These are phyloP conservation scores for Mycetomoellerius zeteki DNA, from an alignment of 1,140 invertebrate genomes.

Conservation along the genomic window DNA sequence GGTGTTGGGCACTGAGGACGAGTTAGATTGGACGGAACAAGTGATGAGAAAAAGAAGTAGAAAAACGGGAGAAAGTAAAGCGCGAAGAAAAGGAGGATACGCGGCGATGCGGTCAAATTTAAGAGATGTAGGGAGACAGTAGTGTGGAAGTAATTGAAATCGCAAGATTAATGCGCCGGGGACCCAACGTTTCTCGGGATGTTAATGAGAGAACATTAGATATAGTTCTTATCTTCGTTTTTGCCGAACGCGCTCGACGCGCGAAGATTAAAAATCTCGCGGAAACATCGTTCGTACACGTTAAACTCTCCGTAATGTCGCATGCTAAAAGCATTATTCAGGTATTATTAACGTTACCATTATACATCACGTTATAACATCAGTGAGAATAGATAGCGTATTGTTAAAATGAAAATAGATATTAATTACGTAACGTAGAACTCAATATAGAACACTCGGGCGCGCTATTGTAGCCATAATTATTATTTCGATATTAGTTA, in stretches of 20 bases:
- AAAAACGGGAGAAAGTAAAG: background rate
- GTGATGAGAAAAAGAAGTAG: constrained; percentile 19
- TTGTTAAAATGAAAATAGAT: constrained; percentile 39
- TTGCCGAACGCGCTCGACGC: constrained; percentile 13
- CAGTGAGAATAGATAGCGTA: background rate
- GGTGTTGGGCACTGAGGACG: constrained; percentile 44
- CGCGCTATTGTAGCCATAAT: background rate
- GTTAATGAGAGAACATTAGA: constrained; percentile 54
- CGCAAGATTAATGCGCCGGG: constrained; percentile 50
- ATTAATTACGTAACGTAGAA: constrained; percentile 18
- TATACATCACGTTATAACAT: background rate
- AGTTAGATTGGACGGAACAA: constrained; percentile 59
- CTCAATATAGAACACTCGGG: background rate
- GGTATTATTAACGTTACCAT: background rate
- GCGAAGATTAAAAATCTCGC: constrained; percentile 34
- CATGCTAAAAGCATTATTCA: background rate
- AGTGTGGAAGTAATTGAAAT: constrained; percentile 49
- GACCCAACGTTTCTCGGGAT: constrained; percentile 28
- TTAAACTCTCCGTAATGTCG: background rate
- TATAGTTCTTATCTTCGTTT: constrained; percentile 21
- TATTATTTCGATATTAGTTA: constrained; percentile 44
- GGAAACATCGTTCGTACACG: background rate
- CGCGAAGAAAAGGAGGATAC: background rate
- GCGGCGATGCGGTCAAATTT: constrained; percentile 44
- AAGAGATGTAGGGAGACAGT: constrained; percentile 38